Conservation (phyloP, 2,113 vertebrate species). For the Saguinus midas region DNA sequence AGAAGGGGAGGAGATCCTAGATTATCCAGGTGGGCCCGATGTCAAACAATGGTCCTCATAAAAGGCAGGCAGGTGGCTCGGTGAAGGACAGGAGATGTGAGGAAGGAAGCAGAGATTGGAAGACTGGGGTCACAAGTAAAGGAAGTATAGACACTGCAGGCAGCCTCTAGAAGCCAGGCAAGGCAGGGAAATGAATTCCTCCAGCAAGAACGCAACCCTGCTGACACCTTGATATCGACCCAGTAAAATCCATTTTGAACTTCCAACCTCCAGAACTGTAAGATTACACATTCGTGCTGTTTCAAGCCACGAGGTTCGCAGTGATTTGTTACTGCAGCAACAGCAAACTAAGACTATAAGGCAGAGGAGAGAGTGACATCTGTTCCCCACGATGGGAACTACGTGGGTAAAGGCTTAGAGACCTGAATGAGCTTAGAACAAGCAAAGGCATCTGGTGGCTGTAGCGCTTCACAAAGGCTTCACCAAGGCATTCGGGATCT, state of each 20-base stretch:
- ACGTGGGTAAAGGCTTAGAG: background rate
- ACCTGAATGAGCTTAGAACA: background rate
- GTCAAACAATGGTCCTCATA: background rate
- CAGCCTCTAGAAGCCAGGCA: background rate
- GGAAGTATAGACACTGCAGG: background rate
- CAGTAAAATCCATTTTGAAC: background rate
- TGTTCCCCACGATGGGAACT: background rate
- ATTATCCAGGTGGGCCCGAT: background rate
- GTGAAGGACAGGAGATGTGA: background rate
- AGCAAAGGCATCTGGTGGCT: background rate
- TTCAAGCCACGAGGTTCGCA: background rate
- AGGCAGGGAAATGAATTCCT: background rate
- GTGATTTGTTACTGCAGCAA: background rate
- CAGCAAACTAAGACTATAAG: background rate
- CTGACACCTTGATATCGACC: background rate
- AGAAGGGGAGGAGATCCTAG: background rate
- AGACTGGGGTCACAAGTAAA: background rate
- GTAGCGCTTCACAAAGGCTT: background rate
- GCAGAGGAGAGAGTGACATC: background rate
- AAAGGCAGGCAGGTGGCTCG: background rate
- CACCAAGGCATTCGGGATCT: background rate
- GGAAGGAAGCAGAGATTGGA: background rate
- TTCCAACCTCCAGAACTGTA: background rate
- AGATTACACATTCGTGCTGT: background rate
- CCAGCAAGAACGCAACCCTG: background rate